Evolutionary conservation across 2,888 invertebrate genomes (phyloP).

Genomic region (Nebria salina): DNA sequence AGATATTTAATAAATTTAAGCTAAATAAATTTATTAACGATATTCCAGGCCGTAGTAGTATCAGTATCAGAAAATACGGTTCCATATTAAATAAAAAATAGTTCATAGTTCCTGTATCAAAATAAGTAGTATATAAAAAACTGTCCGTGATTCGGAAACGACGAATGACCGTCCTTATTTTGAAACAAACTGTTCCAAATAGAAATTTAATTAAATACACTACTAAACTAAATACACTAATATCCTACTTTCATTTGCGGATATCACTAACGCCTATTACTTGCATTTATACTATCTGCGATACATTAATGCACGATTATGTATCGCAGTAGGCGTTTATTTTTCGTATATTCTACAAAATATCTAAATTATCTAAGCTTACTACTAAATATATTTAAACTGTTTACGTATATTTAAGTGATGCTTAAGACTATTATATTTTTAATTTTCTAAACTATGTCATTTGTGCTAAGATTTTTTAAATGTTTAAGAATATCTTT

Average conservation of each 20-base stretch:
- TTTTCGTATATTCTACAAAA: neutral
- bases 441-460: neutral
- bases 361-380: neutral
- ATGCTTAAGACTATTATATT: neutral
- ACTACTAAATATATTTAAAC: neutral
- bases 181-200: neutral
- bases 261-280: neutral
- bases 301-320: neutral
- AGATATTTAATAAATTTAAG: no score
- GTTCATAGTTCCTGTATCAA: neutral
- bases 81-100: neutral
- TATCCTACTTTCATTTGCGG: neutral
- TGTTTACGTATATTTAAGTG: neutral
- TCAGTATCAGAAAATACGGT: neutral
- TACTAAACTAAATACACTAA: neutral
- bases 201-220: neutral
- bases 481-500: neutral
- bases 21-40: no score
- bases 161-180: neutral
- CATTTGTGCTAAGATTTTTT: neutral
- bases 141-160: neutral
- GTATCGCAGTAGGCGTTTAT: neutral
- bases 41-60: neutral
- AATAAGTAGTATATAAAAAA: neutral
- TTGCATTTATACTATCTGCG: neutral